These are phyloP conservation scores for Tyrannus savana DNA, from an alignment of 2,113 vertebrate species.

Conservation along the genomic window DNA sequence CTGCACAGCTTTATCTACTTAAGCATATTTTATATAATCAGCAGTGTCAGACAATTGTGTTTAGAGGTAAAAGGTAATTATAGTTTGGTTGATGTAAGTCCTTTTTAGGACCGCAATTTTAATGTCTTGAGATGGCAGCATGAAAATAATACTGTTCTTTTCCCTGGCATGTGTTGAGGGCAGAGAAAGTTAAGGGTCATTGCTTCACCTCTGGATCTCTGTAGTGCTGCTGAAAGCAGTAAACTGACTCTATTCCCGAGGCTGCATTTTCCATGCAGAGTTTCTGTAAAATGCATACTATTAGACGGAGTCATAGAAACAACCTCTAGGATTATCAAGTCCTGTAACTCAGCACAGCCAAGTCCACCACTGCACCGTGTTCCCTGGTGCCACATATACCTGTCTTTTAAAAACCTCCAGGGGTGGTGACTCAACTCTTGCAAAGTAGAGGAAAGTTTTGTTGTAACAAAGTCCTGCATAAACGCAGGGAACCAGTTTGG, in stretches of 20 bases:
- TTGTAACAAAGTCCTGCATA: not conserved
- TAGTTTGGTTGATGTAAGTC: not conserved
- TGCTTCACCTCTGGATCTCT: not conserved
- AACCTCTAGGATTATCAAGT: not conserved
- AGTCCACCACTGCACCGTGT: not conserved
- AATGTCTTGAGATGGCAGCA: not conserved
- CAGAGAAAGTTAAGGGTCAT: not conserved
- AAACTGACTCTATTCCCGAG: not conserved
- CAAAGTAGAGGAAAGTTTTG: not conserved
- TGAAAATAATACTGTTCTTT: not conserved
- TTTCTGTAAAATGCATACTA: not conserved
- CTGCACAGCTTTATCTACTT: not conserved
- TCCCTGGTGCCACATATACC: not conserved
- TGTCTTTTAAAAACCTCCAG: not conserved
- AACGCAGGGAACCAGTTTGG: not conserved
- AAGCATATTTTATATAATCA: not conserved
- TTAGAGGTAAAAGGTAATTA: not conserved
- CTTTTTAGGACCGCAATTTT: not conserved
- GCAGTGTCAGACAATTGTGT: not conserved
- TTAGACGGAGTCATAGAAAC: not conserved
- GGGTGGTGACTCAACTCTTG: not conserved
- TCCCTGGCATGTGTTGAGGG: not conserved
- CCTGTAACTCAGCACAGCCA: not conserved
- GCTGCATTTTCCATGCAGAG: not conserved
- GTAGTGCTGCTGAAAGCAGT: not conserved